Conservation (phyloP, 2,888 invertebrate genomes). For the Calameuta filiformis region DNA sequence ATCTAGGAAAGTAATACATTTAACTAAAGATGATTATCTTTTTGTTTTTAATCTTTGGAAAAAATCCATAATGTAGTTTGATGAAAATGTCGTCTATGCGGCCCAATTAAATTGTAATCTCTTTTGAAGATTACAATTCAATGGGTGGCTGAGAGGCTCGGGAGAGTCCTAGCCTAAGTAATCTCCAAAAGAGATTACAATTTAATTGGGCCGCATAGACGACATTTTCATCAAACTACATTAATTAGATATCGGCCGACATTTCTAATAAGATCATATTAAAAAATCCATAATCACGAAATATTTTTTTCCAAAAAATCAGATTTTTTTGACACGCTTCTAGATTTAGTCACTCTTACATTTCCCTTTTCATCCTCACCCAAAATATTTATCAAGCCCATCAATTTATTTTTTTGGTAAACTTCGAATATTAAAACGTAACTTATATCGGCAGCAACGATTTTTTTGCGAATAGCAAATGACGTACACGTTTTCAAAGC, state of each 20-base stretch:
- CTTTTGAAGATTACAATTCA: no score
- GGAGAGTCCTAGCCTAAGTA: no score
- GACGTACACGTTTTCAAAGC: constrained; percentile 19
- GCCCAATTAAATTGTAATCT: no score
- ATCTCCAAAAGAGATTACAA: no score
- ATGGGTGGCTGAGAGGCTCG: no score
- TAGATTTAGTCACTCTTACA: constrained; percentile 22
- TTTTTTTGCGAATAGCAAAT: constrained; percentile 23
- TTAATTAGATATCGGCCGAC: no score
- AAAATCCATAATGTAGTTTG: no score
- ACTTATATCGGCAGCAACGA: constrained; percentile 19
- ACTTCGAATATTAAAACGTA: constrained; percentile 9
- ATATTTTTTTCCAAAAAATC: constrained; percentile 10
- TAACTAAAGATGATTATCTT: constrained; percentile 9
- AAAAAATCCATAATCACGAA: no score
- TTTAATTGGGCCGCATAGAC: no score
- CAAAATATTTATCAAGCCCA: constrained; percentile 11
- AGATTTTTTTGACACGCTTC: constrained; percentile 16
- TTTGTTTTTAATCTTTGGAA: constrained; percentile 9
- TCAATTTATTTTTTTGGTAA: constrained; percentile 8
- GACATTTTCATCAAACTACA: no score
- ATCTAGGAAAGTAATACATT: background rate
- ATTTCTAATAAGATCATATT: no score
- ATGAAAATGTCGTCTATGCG: no score
- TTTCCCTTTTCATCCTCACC: constrained; percentile 23